These are phyloP conservation scores for Phaonia tiefii DNA, from an alignment of 2,888 invertebrate species.

Conservation along the genomic window DNA sequence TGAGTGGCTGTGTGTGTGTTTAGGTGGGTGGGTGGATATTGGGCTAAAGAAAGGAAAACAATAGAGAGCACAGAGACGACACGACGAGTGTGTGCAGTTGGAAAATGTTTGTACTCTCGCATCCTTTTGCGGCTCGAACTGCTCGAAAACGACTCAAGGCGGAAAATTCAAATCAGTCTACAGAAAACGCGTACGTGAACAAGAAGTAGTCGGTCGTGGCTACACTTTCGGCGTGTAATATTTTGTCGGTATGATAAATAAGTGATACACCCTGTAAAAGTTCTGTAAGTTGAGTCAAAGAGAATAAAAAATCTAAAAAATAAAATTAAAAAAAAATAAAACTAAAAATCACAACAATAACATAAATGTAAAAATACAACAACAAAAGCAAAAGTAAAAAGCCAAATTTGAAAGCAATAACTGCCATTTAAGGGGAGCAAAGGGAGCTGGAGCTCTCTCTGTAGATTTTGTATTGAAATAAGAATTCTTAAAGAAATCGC, in stretches of 20 bases:
- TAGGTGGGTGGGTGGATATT: conserved; percentile 1
- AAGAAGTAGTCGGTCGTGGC: conserved; percentile 81
- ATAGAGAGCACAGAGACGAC: conserved; percentile 41
- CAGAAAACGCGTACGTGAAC: conserved; percentile 81
- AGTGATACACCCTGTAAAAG: conserved; percentile 81
- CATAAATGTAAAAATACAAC: conserved; percentile 57
- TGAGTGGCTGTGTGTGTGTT: not conserved
- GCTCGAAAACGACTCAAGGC: conserved; percentile 69
- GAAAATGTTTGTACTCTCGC: conserved; percentile 62
- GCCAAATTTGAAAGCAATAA: conserved; percentile 38
- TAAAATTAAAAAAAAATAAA: conserved; percentile 60
- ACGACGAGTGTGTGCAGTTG: conserved; percentile 66
- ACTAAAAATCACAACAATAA: conserved; percentile 63
- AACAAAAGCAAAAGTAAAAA: conserved; percentile 16
- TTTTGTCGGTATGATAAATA: conserved; percentile 81
- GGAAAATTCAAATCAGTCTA: conserved; percentile 80
- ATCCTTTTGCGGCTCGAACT: conserved; percentile 56
- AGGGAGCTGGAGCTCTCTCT: not conserved
- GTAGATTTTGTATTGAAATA: conserved; percentile 21
- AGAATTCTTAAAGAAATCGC: conserved; percentile 50
- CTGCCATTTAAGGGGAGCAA: conserved; percentile 31
- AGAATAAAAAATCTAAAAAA: conserved; percentile 62
- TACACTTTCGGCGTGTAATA: conserved; percentile 81
- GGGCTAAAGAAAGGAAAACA: not conserved
- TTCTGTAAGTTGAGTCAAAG: conserved; percentile 79